phyloP scores from a whole-genome alignment of 2,888 invertebrate species.

The Mythimna lalbum region DNA sequence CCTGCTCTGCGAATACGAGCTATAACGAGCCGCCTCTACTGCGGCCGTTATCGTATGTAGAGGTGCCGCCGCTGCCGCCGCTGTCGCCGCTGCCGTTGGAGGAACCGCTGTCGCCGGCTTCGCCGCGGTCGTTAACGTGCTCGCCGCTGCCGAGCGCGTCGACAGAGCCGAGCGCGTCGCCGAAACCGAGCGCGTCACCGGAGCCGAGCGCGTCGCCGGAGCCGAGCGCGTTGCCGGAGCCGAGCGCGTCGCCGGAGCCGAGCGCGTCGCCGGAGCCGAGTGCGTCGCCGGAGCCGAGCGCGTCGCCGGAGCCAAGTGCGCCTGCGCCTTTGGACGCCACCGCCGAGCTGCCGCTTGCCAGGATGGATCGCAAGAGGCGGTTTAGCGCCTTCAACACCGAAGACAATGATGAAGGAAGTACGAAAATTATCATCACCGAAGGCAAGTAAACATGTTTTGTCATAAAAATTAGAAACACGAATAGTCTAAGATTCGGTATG shows the following conservation, averaged over 20 bases:
- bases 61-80: conserved; percentile 80
- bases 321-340: neutral
- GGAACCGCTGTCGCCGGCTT: conserved; percentile 42
- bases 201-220: too few relatives aligned
- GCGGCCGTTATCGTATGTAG: conserved; percentile 75
- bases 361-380: conserved; percentile 71
- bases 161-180: neutral
- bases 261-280: conserved; percentile 28
- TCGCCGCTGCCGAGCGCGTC: conserved; percentile 20
- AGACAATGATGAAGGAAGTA: conserved; percentile 52
- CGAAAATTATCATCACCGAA: conserved; percentile 67
- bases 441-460: conserved; percentile 58
- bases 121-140: conserved; percentile 42
- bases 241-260: too few relatives aligned
- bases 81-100: conserved; percentile 67
- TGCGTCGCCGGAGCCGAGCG: conserved; percentile 25
- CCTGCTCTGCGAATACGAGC: conserved; percentile 76
- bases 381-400: conserved; percentile 59
- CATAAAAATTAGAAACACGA: neutral
- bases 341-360: conserved; percentile 10
- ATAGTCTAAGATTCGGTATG: neutral
- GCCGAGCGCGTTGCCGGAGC: too few relatives aligned
- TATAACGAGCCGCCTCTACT: conserved; percentile 49
- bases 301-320: too few relatives aligned
- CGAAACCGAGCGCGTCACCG: too few relatives aligned